Percentiles rank a stretch among this genome's conserved stretches.
These are phyloP conservation scores for Acipenser oxyrinchus DNA, from an alignment of 2,797 vertebrate species.

Conservation along the genomic window DNA sequence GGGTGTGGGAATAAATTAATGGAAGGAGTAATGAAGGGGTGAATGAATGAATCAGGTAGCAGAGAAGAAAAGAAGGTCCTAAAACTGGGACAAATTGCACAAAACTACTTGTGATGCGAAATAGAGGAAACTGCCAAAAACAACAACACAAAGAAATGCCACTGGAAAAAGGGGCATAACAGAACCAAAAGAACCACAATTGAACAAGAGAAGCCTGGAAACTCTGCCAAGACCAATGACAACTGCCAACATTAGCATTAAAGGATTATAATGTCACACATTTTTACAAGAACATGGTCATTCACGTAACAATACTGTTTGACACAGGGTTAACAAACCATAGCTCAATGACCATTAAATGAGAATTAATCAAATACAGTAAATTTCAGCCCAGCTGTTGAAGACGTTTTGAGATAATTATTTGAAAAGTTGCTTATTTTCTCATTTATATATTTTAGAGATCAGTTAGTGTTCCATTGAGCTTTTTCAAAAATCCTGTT, in stretches of 20 bases:
- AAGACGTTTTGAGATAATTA: no score
- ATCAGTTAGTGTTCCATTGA: no score
- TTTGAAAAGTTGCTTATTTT: no score
- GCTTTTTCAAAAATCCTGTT: neutral
- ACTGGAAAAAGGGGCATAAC: neutral
- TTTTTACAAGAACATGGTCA: neutral
- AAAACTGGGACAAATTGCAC: slow-evolving; percentile 1
- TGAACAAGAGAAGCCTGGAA: neutral
- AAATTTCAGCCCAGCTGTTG: no score
- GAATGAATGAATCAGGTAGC: neutral
- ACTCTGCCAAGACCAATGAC: neutral
- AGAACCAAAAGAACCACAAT: neutral
- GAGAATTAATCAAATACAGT: neutral
- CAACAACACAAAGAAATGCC: neutral
- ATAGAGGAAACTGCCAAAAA: neutral
- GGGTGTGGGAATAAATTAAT: neutral
- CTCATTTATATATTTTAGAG: no score
- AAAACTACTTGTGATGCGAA: neutral
- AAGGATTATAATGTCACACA: slow-evolving; percentile 6
- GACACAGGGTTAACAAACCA: neutral
- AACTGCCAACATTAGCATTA: neutral
- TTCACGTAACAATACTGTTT: neutral
- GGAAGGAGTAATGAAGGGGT: neutral
- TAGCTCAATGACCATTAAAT: neutral
- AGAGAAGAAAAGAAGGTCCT: neutral